Conservation (phyloP, 2,797 vertebrate genomes). For the Acanthiza pusilla region DNA sequence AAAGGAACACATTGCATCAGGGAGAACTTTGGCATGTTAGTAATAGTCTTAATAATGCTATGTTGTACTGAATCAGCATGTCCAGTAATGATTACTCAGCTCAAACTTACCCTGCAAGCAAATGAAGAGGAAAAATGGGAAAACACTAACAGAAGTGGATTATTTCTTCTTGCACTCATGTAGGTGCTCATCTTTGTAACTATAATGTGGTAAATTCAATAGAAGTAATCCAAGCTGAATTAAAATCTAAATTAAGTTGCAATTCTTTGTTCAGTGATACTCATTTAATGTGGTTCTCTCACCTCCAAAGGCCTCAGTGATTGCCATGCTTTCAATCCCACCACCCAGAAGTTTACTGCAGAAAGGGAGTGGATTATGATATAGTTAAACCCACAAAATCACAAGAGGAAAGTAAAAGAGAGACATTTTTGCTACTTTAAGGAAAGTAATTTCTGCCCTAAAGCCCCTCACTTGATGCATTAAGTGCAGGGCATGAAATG, state of each 20-base stretch:
- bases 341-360: conserved; percentile 94
- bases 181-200: neutral
- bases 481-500: neutral
- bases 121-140: neutral
- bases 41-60: neutral
- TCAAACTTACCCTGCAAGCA: neutral
- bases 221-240: neutral
- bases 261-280: neutral
- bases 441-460: neutral
- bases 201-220: neutral
- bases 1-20: neutral
- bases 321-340: conserved; percentile 98
- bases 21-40: neutral
- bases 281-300: conserved; percentile 36
- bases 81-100: neutral
- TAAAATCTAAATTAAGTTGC: neutral
- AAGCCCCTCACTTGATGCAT: neutral
- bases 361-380: conserved; percentile 17
- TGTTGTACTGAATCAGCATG: neutral
- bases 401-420: neutral
- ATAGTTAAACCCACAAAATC: conserved; percentile 9
- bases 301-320: conserved; percentile 98
- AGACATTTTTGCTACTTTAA: neutral
- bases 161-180: neutral
- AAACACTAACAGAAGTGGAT: neutral